Evolutionary conservation across 1,140 invertebrate genomes (phyloP).

Genomic region (Oryzaephilus surinamensis): DNA sequence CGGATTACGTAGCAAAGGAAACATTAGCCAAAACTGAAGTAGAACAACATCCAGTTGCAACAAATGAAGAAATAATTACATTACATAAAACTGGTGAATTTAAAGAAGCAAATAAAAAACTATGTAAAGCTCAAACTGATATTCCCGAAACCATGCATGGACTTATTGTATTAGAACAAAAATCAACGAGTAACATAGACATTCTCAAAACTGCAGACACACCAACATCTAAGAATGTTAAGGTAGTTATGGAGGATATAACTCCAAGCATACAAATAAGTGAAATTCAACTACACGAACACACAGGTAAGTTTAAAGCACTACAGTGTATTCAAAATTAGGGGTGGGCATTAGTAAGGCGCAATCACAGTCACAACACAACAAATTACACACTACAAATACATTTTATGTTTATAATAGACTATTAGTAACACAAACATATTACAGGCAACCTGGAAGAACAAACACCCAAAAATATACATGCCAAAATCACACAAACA

Average conservation of each 20-base stretch:
- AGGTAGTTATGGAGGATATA: conserved; percentile 25
- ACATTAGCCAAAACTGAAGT: conserved; percentile 32
- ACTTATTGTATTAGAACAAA: conserved; percentile 42
- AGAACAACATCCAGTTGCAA: conserved; percentile 26
- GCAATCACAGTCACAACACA: background rate
- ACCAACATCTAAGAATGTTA: conserved; percentile 22
- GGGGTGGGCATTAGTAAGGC: background rate
- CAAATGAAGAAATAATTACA: conserved; percentile 28
- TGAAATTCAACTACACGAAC: conserved; percentile 38
- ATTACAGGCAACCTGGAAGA: conserved; percentile 35
- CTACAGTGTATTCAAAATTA: conserved; percentile 3
- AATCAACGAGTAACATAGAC: conserved; percentile 37
- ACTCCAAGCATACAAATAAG: conserved; percentile 31
- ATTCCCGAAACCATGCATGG: conserved; percentile 37
- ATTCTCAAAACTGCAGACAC: conserved; percentile 29
- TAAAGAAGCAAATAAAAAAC: conserved; percentile 29
- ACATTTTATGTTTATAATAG: conserved; percentile 9
- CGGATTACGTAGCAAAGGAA: conserved; percentile 35
- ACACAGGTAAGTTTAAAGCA: conserved; percentile 42
- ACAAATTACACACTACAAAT: conserved; percentile 11
- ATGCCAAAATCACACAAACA: conserved; percentile 31
- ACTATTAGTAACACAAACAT: conserved; percentile 17
- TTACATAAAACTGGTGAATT: conserved; percentile 26
- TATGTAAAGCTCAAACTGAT: conserved; percentile 35
- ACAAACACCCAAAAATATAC: conserved; percentile 32